Conservation (phyloP, 1,140 invertebrate species). For the Ceratina australensis region DNA sequence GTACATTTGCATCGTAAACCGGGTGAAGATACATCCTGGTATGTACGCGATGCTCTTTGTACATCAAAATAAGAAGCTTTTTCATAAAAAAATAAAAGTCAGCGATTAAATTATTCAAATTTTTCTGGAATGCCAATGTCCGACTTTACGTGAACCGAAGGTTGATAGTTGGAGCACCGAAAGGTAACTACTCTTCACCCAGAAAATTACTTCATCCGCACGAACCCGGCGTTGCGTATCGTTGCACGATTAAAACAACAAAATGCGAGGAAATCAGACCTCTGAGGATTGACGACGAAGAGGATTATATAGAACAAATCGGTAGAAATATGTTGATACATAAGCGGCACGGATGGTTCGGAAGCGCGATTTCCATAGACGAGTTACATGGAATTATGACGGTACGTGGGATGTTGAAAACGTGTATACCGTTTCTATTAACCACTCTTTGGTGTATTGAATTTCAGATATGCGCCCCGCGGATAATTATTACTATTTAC, state of each 20-base stretch:
- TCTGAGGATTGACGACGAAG: constrained; percentile 27
- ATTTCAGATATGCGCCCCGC: constrained; percentile 66
- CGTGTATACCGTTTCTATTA: not conserved
- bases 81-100: too few species aligned
- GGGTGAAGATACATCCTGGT: constrained; percentile 38
- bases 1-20: constrained; percentile 54
- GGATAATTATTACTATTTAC: constrained; percentile 54
- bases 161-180: constrained; percentile 68
- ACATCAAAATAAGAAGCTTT: not conserved
- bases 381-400: constrained; percentile 49
- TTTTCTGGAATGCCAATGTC: not conserved
- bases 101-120: too few species aligned
- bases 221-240: constrained; percentile 67
- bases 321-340: constrained; percentile 20
- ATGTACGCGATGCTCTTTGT: not conserved
- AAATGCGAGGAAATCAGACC: constrained; percentile 30
- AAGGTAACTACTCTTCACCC: constrained; percentile 55
- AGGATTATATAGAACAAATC: constrained; percentile 30
- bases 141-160: constrained; percentile 39
- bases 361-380: constrained; percentile 59
- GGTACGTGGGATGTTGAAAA: constrained; percentile 26
- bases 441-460: not conserved
- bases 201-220: not conserved
- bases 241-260: constrained; percentile 44
- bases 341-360: constrained; percentile 64